Evolutionary conservation across 2,888 invertebrate species (phyloP), one percentile per base, ranked within the genome.

Genomic region (Hirtodrosophila confusa): DNA sequence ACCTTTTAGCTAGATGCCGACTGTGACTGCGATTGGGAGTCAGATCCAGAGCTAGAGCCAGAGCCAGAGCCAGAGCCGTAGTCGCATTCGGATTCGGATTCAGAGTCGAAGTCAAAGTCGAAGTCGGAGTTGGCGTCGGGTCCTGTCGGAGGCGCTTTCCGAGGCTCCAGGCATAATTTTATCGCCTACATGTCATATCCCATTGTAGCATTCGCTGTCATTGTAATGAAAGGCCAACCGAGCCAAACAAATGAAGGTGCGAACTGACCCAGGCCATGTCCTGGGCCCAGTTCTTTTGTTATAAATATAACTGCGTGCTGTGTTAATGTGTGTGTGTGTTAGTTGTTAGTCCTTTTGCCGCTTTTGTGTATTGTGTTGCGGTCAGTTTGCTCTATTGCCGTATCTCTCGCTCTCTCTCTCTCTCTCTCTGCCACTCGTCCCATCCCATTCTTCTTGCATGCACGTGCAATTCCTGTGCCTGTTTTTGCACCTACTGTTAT

Each of bases 121-220:
- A 27, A 27, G 27, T 27, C 27, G 4, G 27, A 27, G 6, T 6
- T 3, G 27, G 1, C 0, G 4, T 27, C 27, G 6, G 27, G 6
- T 4, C 27, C 3, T 27, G 27, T 27, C 17, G 53, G 39, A 47
- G 55, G 35, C 45, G 48, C 63, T 57, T 57, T 58, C 60, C 27
- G 6, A 27, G 62, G 62, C 62, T 56, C 43, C 48, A 40, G 83
- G 82, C 88, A 83, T 87, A 87, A 82, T 87, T 87, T 76, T 87
- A 84, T 86, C 82, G 82, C 86, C 74, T 73, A 80, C 80, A 87
- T 88, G 88, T 89, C 89, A 89, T 84, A 87, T 84, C 80, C 88
- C 75, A 87, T 88, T 84, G 79, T 85, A 73, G 77, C 86, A 79
- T 69, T 80, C 80, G 77, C 75, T 77, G 77, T 88, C 83, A 83